Base-by-base conservation (phyloP, 2,113 vertebrate genomes). In the Chelonoidis abingdonii region DNA sequence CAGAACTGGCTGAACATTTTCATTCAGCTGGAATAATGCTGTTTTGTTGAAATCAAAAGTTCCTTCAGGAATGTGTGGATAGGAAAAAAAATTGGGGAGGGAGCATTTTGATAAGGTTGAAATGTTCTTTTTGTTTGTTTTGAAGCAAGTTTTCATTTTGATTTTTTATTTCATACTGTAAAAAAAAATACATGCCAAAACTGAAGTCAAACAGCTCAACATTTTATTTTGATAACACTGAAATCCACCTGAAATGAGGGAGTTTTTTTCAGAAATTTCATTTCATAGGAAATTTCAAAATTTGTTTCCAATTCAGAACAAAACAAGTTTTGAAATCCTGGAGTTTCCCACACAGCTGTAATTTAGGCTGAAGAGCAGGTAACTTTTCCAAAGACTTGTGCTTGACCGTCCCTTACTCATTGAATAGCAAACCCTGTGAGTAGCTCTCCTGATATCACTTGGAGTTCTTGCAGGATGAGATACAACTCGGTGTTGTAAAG, bases 1-100 rank as follows among this genome's bases (percentile, higher is more conserved):
- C 89, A 92, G 89, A 93, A 96, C 1, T 27, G 5, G 92, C 78
- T 6, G 85, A 93, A 84, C 94, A 95, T 91, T 65, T 65, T n/a
- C 29, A 31, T 92, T 65, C n/a, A 0, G 90, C 6, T 47, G 62
- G 94, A 87, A 50, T 50, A 50, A 50, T n/a, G 72, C 16, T 21
- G 0, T 13, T 79, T 83, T 84, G 10, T 90, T 85, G 75, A 62
- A 84, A 85, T 62, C 7, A 56, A 27, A 84, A 92, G 83, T 49
- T 19, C 5, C 83, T 8, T 78, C 21, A 86, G 83, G 89, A 87
- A 54, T 31, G 87, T 17, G 31, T 17, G 31, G 62, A 14, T 35
- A 65, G 62, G 62, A n/a, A 65, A 31, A 31, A 65, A 17, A 16
- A 35, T 31, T 6, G 31, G 31, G 62, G 6, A 8, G 16, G 7